These are phyloP conservation scores for Ferdinandea cuprea DNA, from an alignment of 2,888 invertebrate genomes.

Conservation along the genomic window DNA sequence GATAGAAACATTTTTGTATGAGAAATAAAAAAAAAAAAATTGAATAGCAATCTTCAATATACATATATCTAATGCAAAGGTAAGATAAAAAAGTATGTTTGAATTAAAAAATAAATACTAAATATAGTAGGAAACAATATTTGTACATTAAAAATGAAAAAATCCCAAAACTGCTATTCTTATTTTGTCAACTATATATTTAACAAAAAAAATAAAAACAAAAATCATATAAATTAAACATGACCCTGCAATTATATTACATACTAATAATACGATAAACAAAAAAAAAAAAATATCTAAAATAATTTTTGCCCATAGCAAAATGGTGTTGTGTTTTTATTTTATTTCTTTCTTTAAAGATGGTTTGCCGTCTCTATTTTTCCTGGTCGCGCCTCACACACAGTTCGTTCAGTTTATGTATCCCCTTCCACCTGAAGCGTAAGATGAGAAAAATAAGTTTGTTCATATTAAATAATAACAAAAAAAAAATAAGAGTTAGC, in stretches of 20 bases:
- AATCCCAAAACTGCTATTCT: background rate
- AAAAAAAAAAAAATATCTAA: conserved; percentile 28
- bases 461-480: background rate
- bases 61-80: conserved; percentile 47
- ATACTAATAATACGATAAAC: conserved; percentile 10
- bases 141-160: conserved; percentile 43
- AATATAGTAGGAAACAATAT: conserved; percentile 28
- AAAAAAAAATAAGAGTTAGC: conserved; percentile 9
- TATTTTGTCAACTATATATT: conserved; percentile 47
- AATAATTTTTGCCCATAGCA: conserved; percentile 32
- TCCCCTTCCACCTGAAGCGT: conserved; percentile 22
- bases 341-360: conserved; percentile 68
- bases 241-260: conserved; percentile 38
- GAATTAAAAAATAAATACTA: conserved; percentile 10
- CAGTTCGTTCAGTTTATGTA: conserved; percentile 16
- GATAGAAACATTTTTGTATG: conserved; percentile 41
- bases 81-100: conserved; percentile 49
- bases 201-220: no score
- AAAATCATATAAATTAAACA: conserved; percentile 16
- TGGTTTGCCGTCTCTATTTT: conserved; percentile 37
- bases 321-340: conserved; percentile 49
- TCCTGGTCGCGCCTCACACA: conserved; percentile 35
- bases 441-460: conserved; percentile 25
- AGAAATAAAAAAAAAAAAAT: conserved; percentile 1
- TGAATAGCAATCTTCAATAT: conserved; percentile 25